These are phyloP conservation scores for Carposina sasakii DNA, from an alignment of 1,140 invertebrate genomes.

Conservation along the genomic window DNA sequence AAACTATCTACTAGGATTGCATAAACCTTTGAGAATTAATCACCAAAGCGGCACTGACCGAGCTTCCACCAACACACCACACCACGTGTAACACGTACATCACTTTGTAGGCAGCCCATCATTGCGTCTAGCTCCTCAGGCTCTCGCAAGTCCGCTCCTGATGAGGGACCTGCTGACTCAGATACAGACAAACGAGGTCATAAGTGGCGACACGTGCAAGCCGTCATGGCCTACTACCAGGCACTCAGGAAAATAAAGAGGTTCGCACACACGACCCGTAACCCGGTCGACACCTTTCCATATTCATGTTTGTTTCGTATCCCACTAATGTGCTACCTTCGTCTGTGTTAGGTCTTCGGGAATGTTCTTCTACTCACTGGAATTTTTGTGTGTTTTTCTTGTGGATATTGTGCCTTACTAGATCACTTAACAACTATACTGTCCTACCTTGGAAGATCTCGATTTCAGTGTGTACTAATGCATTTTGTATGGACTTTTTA, in stretches of 20 bases:
- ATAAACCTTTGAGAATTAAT: neutral
- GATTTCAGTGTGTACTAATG: slow-evolving; percentile 46
- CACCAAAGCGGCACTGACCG: slow-evolving; percentile 17
- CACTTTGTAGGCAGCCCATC: slow-evolving; percentile 66
- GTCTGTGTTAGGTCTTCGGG: slow-evolving; percentile 62
- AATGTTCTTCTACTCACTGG: slow-evolving; percentile 42
- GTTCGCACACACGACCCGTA: slow-evolving; percentile 67
- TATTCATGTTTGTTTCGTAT: slow-evolving; percentile 56
- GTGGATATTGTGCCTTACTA: slow-evolving; percentile 56
- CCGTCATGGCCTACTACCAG: slow-evolving; percentile 90
- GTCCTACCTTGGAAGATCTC: slow-evolving; percentile 43
- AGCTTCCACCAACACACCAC: slow-evolving; percentile 32
- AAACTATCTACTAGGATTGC: too few relatives aligned
- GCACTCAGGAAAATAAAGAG: slow-evolving; percentile 91
- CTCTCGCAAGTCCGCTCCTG: slow-evolving; percentile 52
- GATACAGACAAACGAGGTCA: slow-evolving; percentile 78
- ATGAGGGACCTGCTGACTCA: slow-evolving; percentile 46
- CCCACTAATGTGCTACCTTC: slow-evolving; percentile 56
- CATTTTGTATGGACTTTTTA: slow-evolving; percentile 33
- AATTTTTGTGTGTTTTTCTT: slow-evolving; percentile 58
- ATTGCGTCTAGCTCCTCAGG: slow-evolving; percentile 65
- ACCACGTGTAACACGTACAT: slow-evolving; percentile 55
- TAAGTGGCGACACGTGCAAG: slow-evolving; percentile 88
- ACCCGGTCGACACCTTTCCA: slow-evolving; percentile 33
- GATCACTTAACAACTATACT: slow-evolving; percentile 51